Base-by-base conservation (phyloP, 2,113 vertebrate genomes). In the Sigmodon hispidus region DNA sequence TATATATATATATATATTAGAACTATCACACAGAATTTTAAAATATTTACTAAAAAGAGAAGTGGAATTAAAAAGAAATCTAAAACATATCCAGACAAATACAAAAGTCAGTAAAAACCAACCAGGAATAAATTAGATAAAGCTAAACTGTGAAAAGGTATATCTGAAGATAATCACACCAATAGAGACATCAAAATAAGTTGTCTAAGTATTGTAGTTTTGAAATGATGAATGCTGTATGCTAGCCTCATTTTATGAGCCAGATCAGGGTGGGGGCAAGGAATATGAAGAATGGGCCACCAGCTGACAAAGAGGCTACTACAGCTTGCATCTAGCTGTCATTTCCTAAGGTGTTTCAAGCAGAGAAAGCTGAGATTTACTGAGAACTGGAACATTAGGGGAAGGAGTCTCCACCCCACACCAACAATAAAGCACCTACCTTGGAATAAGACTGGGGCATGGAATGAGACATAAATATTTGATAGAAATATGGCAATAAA, bases 1-100 rank as follows among this genome's bases (percentile, higher is more conserved):
- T 75, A 57, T 81, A 9, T 3, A 43, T 75, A 57, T 81, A 9
- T 3, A n/a, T 70, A n/a, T 16, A 19, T 81, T 59, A 81, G 36
- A 81, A 81, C 36, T 5, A 81, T 81, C 3, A 40, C 6, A 26
- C n/a, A 26, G 22, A 59, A 81, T 40, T 81, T 81, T 40, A 59
- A 59, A 94, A 93, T 8, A 63, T 65, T 70, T 91, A 89, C 29
- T 83, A 92, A 63, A 90, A 69, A 31, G 22, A 40, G 67, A 95
- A 79, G 19, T 75, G n/a, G 7, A 57, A 63, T 8, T 13, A 55
- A 36, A 90, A 94, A 57, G 31, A 73, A 76, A 31, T 65, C 17
- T 57, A 96, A 73, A 87, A 69, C 1, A 63, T 57, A 1, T 72
- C 89, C 29, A 55, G 9, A 10, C 77, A 40, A 87, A 95, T 55